Base-by-base conservation (phyloP, 2,888 invertebrate species). In the Meiosimyza decipiens region DNA sequence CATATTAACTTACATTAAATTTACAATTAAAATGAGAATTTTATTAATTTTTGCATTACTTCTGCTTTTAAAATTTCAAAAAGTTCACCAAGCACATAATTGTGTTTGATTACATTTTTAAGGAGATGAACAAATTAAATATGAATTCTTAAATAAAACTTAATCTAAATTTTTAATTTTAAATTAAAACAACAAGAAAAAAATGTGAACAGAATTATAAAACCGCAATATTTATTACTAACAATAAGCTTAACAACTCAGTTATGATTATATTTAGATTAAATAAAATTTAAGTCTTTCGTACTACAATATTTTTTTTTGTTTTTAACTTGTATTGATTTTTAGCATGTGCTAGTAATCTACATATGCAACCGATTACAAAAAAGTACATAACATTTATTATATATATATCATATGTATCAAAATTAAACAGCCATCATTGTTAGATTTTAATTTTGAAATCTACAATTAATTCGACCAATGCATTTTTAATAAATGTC, bases 281-380 rank as follows among this genome's bases (percentile, higher is more conserved):
- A 33, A 57, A 55, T 51, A 59, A 11, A 60, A 72, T 67, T 62
- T 54, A 65, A 71, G 71, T 72, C 71, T 72, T 72, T 60, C 47
- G 67, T 54, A 67, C 18, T 72, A 72, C 54, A 72, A 59, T 40
- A 28, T 28, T 28, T 28, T 28, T 28, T 28, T 28, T 40, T 9
- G 9, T 40, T 40, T 40, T 40, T 40, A 40, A 40, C 9, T 40
- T 9, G 40, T 40, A 40, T 3, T 22, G n/a, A n/a, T 22, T 22
- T 3, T 22, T 1, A 2, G 3, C 22, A 3, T 6, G 40, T 9
- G 5, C 9, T 9, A 40, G 40, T 40, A 40, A 7, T 9, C 9
- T 40, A 6, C 9, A 40, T 9, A 40, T 40, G 40, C 40, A 40
- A 40, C 40, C 40, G 9, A 40, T 40, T 40, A 7, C 40, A 9